A percentile compares a stretch with the other conserved stretches of the same genome.
Conservation (phyloP, 1,140 invertebrate species). For the Cotesia vestalis region DNA sequence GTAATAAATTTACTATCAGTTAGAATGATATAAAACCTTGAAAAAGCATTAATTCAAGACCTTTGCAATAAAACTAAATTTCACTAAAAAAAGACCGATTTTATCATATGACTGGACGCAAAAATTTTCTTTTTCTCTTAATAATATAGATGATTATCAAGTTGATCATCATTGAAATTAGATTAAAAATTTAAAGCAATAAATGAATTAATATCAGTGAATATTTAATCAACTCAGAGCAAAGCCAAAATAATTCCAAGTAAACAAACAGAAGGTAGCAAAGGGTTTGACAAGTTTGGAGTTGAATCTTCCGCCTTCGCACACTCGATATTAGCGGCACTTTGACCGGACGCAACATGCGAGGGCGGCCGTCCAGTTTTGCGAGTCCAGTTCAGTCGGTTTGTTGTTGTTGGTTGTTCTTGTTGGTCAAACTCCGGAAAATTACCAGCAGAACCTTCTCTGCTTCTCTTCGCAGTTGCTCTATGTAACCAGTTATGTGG, state of each 20-base stretch:
- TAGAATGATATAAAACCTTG: too few relatives aligned
- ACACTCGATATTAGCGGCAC: conserved; percentile 46
- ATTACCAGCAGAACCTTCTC: conserved; percentile 50
- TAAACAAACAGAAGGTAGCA: conserved; percentile 3
- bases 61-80: too few relatives aligned
- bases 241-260: background rate
- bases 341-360: conserved; percentile 34
- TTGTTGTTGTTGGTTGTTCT: conserved; percentile 48
- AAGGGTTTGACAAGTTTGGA: conserved; percentile 12
- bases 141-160: too few relatives aligned
- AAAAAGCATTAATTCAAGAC: too few relatives aligned
- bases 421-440: conserved; percentile 57
- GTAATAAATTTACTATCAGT: too few relatives aligned
- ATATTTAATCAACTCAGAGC: background rate
- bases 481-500: too few relatives aligned
- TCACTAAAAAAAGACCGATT: too few relatives aligned
- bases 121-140: background rate
- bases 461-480: too few relatives aligned
- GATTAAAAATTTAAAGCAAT: too few relatives aligned
- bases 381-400: conserved; percentile 44
- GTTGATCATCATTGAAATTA: too few relatives aligned
- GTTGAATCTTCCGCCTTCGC: conserved; percentile 29
- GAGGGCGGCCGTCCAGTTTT: conserved; percentile 34
- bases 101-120: too few relatives aligned
- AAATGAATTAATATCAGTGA: too few relatives aligned